A percentile compares a stretch with the other conserved stretches of the same genome.
phyloP scores from a whole-genome alignment of 1,140 invertebrate genomes.

The Parapsyche elsis region DNA sequence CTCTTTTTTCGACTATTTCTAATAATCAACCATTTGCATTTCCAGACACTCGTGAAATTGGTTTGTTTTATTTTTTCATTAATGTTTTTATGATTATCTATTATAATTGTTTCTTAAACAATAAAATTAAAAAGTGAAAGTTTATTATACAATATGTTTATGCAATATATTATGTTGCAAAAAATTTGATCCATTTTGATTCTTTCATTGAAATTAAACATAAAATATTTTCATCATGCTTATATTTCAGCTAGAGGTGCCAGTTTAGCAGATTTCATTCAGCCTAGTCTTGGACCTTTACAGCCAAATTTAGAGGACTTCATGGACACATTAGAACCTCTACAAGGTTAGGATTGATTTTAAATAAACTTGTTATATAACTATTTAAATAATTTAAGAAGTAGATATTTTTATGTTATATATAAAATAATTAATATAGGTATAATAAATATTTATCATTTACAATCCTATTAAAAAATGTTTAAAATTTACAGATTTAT shows the following conservation, averaged over 20 bases:
- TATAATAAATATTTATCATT: no score
- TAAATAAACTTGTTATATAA: no score
- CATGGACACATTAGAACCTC: conserved; percentile 88
- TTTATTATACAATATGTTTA: no score
- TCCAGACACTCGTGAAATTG: conserved; percentile 95
- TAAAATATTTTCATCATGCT: conserved; percentile 37
- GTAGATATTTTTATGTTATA: no score
- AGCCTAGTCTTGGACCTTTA: conserved; percentile 94
- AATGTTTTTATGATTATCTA: conserved; percentile 1
- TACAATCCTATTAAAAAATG: no score
- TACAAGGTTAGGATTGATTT: conserved; percentile 88
- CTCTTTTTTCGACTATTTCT: conserved; percentile 87
- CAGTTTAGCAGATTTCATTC: conserved; percentile 91
- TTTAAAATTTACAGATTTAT: conserved; percentile 63
- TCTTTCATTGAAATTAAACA: neutral
- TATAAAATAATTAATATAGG: no score
- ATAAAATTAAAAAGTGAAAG: no score
- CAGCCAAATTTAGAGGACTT: conserved; percentile 98
- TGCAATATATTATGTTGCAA: no score
- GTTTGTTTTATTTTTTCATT: conserved; percentile 74
- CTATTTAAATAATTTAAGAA: no score
- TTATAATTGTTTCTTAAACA: neutral
- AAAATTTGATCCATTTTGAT: no score
- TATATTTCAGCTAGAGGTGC: conserved; percentile 70
- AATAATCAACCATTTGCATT: conserved; percentile 93